A percentile compares a stretch with the other conserved stretches of the same genome.
Conservation (phyloP, 2,797 vertebrate species). For the Pitangus sulphuratus region DNA sequence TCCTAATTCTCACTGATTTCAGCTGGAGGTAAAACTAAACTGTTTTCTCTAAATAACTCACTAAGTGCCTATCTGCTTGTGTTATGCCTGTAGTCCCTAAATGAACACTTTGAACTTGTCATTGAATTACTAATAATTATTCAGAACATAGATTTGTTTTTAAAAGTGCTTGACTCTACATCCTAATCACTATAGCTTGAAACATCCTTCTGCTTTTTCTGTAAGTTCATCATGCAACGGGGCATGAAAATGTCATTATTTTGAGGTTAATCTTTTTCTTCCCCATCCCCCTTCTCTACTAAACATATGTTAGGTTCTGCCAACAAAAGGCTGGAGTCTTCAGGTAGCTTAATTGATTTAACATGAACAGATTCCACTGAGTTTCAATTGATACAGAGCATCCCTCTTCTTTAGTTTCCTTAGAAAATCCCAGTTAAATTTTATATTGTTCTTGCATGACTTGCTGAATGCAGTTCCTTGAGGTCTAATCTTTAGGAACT, state of each 20-base stretch:
- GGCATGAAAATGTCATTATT: background rate
- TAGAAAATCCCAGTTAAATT: background rate
- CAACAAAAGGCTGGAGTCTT: background rate
- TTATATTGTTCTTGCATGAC: slow-evolving; percentile 15
- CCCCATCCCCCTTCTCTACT: slow-evolving; percentile 8
- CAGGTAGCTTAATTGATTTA: background rate
- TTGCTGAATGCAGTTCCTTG: slow-evolving; percentile 25
- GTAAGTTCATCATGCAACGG: background rate
- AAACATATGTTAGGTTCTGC: background rate
- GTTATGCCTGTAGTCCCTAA: background rate
- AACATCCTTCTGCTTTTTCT: background rate
- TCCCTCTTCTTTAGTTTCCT: background rate
- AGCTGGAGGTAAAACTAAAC: background rate
- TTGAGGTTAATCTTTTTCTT: background rate
- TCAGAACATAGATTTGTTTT: background rate
- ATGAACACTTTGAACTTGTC: background rate
- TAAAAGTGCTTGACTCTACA: background rate
- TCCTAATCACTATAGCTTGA: background rate
- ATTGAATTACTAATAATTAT: background rate
- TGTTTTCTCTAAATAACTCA: background rate
- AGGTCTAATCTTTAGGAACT: background rate
- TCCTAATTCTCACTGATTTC: background rate
- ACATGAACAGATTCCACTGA: background rate
- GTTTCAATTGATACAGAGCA: background rate
- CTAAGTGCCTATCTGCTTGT: background rate